Evolutionary conservation across 1,140 invertebrate genomes (phyloP).

Genomic region (Dysdera silvatica): DNA sequence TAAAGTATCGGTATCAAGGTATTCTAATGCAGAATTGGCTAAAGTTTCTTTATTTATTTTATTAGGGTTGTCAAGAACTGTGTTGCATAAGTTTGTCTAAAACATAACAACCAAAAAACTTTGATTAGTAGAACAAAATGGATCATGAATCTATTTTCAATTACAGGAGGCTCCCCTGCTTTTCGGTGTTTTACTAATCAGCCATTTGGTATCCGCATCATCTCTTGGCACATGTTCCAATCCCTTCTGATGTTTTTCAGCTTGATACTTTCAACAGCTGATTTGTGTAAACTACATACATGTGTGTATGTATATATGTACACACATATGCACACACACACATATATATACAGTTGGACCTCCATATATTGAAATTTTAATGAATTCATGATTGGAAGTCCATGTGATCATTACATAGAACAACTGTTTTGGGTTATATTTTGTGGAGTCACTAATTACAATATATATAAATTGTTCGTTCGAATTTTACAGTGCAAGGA

Average conservation of each 20-base stretch:
- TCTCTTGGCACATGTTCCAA: background rate
- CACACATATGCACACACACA: too few species aligned
- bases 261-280: background rate
- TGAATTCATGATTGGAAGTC: too few species aligned
- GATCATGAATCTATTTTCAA: background rate
- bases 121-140: background rate
- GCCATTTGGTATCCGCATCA: constrained; percentile 3
- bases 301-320: too few species aligned
- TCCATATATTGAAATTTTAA: too few species aligned
- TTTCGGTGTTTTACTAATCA: background rate
- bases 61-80: constrained; percentile 82
- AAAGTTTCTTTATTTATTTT: constrained; percentile 66
- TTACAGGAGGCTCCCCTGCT: background rate
- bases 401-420: too few species aligned
- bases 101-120: constrained; percentile 33
- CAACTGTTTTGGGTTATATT: too few species aligned
- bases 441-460: too few species aligned
- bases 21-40: constrained; percentile 68
- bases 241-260: background rate
- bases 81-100: constrained; percentile 80
- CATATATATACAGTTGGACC: too few species aligned
- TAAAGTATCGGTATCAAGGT: constrained; percentile 77
- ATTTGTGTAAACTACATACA: too few species aligned
- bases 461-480: too few species aligned
- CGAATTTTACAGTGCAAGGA: too few species aligned